Conservation (phyloP, 2,113 vertebrate species). For the Micronycteris hirsuta region DNA sequence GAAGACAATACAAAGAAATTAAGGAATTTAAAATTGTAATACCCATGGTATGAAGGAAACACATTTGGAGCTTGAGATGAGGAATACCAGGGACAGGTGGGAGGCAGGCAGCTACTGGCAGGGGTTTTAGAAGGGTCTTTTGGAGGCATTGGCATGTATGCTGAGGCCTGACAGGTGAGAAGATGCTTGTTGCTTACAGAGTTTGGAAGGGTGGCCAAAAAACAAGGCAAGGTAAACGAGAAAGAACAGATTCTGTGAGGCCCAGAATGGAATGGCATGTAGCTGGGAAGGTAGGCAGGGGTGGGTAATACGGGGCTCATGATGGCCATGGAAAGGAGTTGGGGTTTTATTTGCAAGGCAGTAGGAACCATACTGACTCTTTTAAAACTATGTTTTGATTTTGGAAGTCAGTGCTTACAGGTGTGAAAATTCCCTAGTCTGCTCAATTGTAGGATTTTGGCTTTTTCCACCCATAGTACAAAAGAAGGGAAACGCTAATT, state of each 20-base stretch:
- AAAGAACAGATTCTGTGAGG: background rate
- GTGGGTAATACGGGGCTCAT: background rate
- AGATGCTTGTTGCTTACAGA: background rate
- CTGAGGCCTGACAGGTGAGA: background rate
- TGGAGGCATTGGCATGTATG: background rate
- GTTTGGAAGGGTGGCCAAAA: background rate
- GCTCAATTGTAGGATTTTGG: background rate
- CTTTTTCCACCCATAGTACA: background rate
- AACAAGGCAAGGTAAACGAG: background rate
- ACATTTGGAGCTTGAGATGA: background rate
- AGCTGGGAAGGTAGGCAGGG: background rate
- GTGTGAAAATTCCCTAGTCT: background rate
- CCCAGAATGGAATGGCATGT: background rate
- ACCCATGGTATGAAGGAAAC: background rate
- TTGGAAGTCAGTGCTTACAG: background rate
- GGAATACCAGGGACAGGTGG: background rate
- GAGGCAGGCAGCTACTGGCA: background rate
- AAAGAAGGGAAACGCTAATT: background rate
- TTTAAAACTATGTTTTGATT: constrained; percentile 15
- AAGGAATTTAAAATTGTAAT: background rate
- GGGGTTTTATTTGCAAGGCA: background rate
- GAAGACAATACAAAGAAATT: background rate
- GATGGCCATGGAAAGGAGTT: background rate
- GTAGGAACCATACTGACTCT: background rate
- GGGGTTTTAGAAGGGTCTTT: background rate